Evolutionary conservation across 2,888 invertebrate genomes (phyloP), one percentile per base, ranked within the genome.

Genomic region (Chaetogeoica ovagalla): DNA sequence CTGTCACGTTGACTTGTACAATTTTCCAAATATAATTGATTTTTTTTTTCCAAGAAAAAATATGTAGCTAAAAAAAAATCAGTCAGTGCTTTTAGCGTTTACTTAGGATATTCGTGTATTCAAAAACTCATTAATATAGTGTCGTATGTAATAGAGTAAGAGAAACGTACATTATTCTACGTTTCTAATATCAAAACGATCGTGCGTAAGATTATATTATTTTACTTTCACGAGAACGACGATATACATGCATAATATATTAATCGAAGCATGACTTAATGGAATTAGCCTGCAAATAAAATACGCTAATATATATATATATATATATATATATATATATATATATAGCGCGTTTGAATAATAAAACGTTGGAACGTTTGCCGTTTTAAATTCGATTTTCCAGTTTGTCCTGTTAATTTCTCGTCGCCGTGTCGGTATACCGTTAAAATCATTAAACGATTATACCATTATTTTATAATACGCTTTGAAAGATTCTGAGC

Each of bases 81-180:
- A 79, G 77, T 79, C 77, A 19, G 77, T 79, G 77, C 77, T 79
- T 30, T 79, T 79, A 63, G 77, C 77, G 77, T 79, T 70, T 63
- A 70, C 63, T 63, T 79, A 70, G 57, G 48, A 37, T 69, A 43
- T 9, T 7, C 6, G 43, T 43, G 43, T 21, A n/a, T 21, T 39
- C n/a, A 39, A 75, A 75, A 75, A 75, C 23, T 75, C 66, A 55
- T 70, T 70, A 77, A 68, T 76, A 68, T 76, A 19, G 7, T 43
- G 3, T 48, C 7, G 43, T 48, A 13, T 9, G 48, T 48, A 48
- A 15, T 30, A 4, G 30, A 52, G 30, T 69, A 39, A 79, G 77
- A 70, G 77, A 70, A 79, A 79, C 77, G 68, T 68, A 69, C 30
- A 4, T 30, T 15, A 48, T 48, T 77, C 69, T 77, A 69, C 69